These are phyloP conservation scores for Melipona quadrifasciata DNA, from an alignment of 1,140 invertebrate species.

Conservation along the genomic window DNA sequence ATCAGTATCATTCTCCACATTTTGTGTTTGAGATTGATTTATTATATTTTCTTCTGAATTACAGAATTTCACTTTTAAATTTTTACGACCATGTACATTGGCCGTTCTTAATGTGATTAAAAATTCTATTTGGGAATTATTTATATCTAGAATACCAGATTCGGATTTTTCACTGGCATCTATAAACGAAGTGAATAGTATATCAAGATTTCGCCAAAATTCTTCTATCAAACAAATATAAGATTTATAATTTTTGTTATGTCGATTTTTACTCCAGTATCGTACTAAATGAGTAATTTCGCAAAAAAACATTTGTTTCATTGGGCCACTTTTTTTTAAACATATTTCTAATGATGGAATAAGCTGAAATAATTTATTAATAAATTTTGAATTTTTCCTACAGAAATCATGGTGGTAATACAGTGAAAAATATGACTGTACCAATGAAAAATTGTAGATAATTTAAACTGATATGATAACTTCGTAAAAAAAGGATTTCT, in stretches of 20 bases:
- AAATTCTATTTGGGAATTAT: constrained; percentile 71
- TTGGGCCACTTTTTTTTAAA: constrained; percentile 73
- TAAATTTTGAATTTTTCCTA: constrained; percentile 5
- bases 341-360: constrained; percentile 80
- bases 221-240: constrained; percentile 80
- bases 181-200: constrained; percentile 76
- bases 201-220: constrained; percentile 82
- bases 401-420: constrained; percentile 2
- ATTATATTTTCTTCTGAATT: constrained; percentile 53
- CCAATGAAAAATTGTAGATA: too few relatives aligned
- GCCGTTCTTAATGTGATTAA: constrained; percentile 73
- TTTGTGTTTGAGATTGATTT: constrained; percentile 17
- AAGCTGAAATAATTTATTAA: constrained; percentile 73
- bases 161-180: constrained; percentile 16
- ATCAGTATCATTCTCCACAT: constrained; percentile 51
- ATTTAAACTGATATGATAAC: too few relatives aligned
- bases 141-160: constrained; percentile 5
- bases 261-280: constrained; percentile 83
- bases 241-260: constrained; percentile 67
- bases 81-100: constrained; percentile 57
- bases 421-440: background rate
- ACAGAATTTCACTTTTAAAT: constrained; percentile 76
- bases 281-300: constrained; percentile 81
- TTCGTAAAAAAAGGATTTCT: too few relatives aligned
- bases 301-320: constrained; percentile 80